A percentile compares a stretch with the other conserved stretches of the same genome.
These are phyloP conservation scores for Triops longicaudatus DNA, from an alignment of 1,140 invertebrate species.

Conservation along the genomic window DNA sequence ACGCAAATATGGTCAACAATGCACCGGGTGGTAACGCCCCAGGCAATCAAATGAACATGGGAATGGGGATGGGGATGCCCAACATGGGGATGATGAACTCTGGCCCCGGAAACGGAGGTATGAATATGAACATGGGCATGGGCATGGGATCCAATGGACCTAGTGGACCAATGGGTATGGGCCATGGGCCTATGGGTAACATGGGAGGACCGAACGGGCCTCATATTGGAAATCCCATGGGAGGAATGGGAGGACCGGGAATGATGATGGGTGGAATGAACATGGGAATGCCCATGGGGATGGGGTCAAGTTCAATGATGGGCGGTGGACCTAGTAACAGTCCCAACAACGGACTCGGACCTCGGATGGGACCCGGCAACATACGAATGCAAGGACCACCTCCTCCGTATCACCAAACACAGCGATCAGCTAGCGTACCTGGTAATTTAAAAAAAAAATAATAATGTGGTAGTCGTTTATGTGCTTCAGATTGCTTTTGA, in stretches of 20 bases:
- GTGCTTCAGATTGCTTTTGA: too few species aligned
- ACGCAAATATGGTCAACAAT: constrained; percentile 21
- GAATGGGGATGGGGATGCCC: constrained; percentile 16
- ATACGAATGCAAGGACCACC: constrained; percentile 62
- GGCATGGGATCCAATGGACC: constrained; percentile 32
- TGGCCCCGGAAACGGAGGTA: constrained; percentile 28
- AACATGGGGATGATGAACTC: constrained; percentile 17
- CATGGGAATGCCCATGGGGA: constrained; percentile 27
- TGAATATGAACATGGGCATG: constrained; percentile 34
- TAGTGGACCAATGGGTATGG: constrained; percentile 32
- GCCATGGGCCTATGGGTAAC: constrained; percentile 29
- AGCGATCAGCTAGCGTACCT: constrained; percentile 71
- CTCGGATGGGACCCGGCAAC: constrained; percentile 39
- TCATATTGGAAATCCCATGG: constrained; percentile 28
- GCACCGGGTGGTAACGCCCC: not conserved
- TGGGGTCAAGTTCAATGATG: constrained; percentile 33
- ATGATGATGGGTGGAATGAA: constrained; percentile 30
- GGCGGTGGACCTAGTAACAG: constrained; percentile 27
- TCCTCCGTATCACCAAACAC: constrained; percentile 72
- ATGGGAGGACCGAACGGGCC: constrained; percentile 21
- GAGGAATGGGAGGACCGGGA: constrained; percentile 29
- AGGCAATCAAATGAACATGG: constrained; percentile 22
- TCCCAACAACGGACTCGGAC: constrained; percentile 27
- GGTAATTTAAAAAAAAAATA: too few species aligned
- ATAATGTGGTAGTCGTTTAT: too few species aligned